phyloP scores from a whole-genome alignment of 2,888 invertebrate genomes.

The Lasioglossum villosulum region DNA sequence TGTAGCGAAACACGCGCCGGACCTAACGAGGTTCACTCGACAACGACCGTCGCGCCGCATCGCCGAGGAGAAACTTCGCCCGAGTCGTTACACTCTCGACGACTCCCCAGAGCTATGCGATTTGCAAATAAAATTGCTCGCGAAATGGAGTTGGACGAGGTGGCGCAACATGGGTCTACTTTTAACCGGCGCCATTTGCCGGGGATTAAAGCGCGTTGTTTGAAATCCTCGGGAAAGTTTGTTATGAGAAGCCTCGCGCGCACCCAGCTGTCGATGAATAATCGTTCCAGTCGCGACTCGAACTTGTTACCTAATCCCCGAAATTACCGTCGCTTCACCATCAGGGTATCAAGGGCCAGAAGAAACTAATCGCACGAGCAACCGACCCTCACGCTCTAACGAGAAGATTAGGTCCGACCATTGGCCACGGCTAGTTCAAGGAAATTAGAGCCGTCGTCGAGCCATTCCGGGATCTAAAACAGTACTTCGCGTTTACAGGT shows the following conservation, averaged over 20 bases:
- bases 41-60: not conserved
- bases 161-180: conserved; percentile 6
- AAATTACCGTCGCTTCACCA: not conserved
- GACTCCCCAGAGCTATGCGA: not conserved
- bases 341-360: not conserved
- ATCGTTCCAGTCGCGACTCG: not conserved
- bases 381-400: not conserved
- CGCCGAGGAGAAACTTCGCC: not conserved
- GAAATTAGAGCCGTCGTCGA: not conserved
- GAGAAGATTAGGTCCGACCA: not conserved
- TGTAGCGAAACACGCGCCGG: not conserved
- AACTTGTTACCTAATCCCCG: conserved; percentile 6
- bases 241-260: not conserved
- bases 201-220: not conserved
- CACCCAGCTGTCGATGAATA: conserved; percentile 1
- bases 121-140: conserved; percentile 21
- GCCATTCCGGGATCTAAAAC: not conserved
- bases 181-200: not conserved
- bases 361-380: not conserved
- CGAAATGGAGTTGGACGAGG: conserved; percentile 9
- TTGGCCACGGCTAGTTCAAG: not conserved
- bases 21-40: conserved; percentile 12
- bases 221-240: not conserved
- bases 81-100: conserved; percentile 13
- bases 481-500: not conserved